Conservation (phyloP, 2,888 invertebrate species). For the Drosophila niveifrons region DNA sequence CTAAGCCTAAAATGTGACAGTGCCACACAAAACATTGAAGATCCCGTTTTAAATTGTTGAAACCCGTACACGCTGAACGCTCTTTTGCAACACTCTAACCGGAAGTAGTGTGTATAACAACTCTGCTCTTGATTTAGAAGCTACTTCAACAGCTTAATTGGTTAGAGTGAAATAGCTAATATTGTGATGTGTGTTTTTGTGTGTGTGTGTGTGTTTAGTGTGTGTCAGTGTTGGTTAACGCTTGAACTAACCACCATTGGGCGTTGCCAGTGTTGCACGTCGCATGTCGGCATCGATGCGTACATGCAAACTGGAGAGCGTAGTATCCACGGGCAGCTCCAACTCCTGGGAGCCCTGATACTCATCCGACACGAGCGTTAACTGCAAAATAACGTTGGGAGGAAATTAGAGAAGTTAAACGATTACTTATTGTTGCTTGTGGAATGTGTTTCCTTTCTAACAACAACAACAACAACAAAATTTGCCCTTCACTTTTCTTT, state of each 20-base stretch:
- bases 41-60: constrained; percentile 46
- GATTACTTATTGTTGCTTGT: constrained; percentile 2
- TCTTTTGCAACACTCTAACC: constrained; percentile 36
- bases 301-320: constrained; percentile 84
- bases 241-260: constrained; percentile 85
- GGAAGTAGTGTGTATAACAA: constrained; percentile 29
- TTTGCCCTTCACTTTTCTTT: constrained; percentile 80
- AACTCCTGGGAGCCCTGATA: constrained; percentile 83
- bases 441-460: constrained; percentile 75
- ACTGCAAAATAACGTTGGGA: constrained; percentile 32
- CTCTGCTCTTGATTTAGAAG: constrained; percentile 30
- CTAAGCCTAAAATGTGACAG: constrained; percentile 46
- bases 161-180: constrained; percentile 51
- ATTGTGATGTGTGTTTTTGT: constrained; percentile 6
- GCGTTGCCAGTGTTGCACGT: constrained; percentile 83
- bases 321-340: constrained; percentile 84
- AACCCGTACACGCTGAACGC: constrained; percentile 51
- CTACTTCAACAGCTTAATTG: constrained; percentile 27
- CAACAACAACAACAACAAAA: constrained; percentile 43
- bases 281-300: constrained; percentile 84
- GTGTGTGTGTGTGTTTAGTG: constrained; percentile 20
- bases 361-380: constrained; percentile 81
- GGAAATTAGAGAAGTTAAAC: constrained; percentile 11
- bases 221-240: constrained; percentile 20
- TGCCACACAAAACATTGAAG: constrained; percentile 50